Percentiles rank a stretch among this genome's conserved stretches.
Evolutionary conservation across 2,888 invertebrate genomes (phyloP).

Genomic region (Keiferia lycopersicella): DNA sequence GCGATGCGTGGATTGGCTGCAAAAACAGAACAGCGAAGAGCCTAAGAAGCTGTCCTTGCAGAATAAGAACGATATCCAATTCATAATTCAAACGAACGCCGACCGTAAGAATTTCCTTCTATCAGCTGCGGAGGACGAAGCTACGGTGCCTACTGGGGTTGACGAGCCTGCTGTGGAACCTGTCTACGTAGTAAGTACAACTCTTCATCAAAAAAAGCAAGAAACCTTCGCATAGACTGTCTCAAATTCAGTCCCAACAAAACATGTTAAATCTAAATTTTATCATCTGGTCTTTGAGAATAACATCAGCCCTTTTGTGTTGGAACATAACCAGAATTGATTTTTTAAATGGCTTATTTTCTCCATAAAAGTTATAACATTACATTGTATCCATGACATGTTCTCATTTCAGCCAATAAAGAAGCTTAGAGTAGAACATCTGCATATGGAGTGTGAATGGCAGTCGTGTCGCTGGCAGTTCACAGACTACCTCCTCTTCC

Average conservation of each 20-base stretch:
- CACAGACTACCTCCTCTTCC: slow-evolving; percentile 72
- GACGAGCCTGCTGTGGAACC: slow-evolving; percentile 57
- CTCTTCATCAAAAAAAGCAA: background rate
- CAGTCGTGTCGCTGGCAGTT: slow-evolving; percentile 66
- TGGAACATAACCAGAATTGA: too few species aligned
- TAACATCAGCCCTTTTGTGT: too few species aligned
- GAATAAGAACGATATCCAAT: slow-evolving; percentile 70
- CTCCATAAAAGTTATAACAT: too few species aligned
- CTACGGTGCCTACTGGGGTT: slow-evolving; percentile 64
- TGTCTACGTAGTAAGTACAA: slow-evolving; percentile 54
- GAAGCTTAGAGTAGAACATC: slow-evolving; percentile 49
- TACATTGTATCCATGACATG: background rate
- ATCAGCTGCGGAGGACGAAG: slow-evolving; percentile 64
- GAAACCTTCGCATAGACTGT: background rate
- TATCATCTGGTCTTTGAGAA: too few species aligned
- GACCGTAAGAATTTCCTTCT: slow-evolving; percentile 63
- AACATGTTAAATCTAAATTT: too few species aligned
- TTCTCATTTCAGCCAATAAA: slow-evolving; percentile 52
- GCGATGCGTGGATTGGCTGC: slow-evolving; percentile 69
- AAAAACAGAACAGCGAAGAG: slow-evolving; percentile 62
- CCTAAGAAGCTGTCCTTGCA: slow-evolving; percentile 57
- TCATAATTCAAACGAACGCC: slow-evolving; percentile 66
- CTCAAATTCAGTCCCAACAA: background rate
- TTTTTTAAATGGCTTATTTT: too few species aligned
- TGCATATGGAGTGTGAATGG: slow-evolving; percentile 82